phyloP scores from a whole-genome alignment of 2,797 vertebrate species.

The Danio jaintianensis region DNA sequence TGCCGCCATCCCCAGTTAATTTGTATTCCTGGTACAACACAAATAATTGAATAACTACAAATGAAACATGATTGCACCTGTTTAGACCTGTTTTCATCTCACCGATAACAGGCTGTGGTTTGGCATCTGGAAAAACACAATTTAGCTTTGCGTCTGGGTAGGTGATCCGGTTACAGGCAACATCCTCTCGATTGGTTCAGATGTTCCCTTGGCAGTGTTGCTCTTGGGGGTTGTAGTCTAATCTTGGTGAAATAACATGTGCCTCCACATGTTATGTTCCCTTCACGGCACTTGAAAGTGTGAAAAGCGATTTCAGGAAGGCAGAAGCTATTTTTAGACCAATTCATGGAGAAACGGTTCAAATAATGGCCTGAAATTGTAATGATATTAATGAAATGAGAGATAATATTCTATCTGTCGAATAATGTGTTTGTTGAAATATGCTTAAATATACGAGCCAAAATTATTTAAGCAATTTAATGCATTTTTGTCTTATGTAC shows the following conservation, averaged over 20 bases:
- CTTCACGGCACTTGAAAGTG: conserved; percentile 12
- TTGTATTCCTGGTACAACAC: neutral
- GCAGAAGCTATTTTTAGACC: neutral
- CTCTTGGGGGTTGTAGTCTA: conserved; percentile 32
- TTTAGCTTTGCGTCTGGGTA: conserved; percentile 11
- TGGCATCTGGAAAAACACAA: neutral
- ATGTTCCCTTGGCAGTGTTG: conserved; percentile 11
- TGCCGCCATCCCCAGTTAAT: too few species aligned
- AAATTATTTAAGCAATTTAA: too few species aligned
- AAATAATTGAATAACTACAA: neutral
- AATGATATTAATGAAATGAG: too few species aligned
- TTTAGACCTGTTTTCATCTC: neutral
- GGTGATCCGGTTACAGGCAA: neutral
- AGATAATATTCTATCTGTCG: too few species aligned
- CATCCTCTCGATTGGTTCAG: conserved; percentile 18
- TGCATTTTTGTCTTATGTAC: too few species aligned
- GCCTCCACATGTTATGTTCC: neutral
- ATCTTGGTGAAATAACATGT: conserved; percentile 25
- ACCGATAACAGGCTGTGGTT: neutral
- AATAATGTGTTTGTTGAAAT: too few species aligned
- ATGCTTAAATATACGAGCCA: too few species aligned
- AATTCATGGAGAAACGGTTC: neutral
- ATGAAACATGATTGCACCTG: neutral
- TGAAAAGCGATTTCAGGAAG: conserved; percentile 2
- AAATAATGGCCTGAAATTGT: neutral